Conservation (phyloP, 1,140 invertebrate genomes). For the Harlomillsia oculata region DNA sequence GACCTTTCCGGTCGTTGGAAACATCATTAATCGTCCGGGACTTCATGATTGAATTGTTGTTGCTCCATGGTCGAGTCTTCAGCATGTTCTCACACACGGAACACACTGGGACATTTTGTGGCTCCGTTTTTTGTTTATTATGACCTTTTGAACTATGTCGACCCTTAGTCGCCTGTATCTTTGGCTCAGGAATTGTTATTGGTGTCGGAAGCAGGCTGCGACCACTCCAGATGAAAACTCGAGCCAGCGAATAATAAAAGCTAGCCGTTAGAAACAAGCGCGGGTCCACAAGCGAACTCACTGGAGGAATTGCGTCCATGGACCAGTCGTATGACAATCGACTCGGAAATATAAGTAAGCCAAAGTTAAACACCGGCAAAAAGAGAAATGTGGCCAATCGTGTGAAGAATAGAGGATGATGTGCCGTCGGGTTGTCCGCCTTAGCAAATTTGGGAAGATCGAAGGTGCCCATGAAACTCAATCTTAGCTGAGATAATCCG, state of each 20-base stretch:
- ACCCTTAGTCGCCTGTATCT: neutral
- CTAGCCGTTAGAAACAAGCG: constrained; percentile 60
- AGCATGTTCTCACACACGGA: neutral
- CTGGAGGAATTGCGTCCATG: constrained; percentile 80
- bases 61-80: neutral
- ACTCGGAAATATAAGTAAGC: constrained; percentile 67
- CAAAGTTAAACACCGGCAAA: constrained; percentile 75
- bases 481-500: constrained; percentile 50
- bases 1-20: neutral
- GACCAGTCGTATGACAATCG: constrained; percentile 89
- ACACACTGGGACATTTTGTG: constrained; percentile 1
- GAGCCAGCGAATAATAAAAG: constrained; percentile 50
- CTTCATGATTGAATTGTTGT: too few relatives aligned
- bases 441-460: constrained; percentile 65
- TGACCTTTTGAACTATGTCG: too few relatives aligned
- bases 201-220: too few relatives aligned
- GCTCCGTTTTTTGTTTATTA: constrained; percentile 6
- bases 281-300: constrained; percentile 60
- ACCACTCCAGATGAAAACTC: constrained; percentile 19
- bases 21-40: neutral
- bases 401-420: constrained; percentile 54
- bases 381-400: constrained; percentile 75
- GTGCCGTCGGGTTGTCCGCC: constrained; percentile 81
- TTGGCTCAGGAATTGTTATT: too few relatives aligned
- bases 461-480: constrained; percentile 52